These are phyloP conservation scores for Murina feae DNA, from an alignment of 2,113 vertebrate genomes.

Conservation along the genomic window DNA sequence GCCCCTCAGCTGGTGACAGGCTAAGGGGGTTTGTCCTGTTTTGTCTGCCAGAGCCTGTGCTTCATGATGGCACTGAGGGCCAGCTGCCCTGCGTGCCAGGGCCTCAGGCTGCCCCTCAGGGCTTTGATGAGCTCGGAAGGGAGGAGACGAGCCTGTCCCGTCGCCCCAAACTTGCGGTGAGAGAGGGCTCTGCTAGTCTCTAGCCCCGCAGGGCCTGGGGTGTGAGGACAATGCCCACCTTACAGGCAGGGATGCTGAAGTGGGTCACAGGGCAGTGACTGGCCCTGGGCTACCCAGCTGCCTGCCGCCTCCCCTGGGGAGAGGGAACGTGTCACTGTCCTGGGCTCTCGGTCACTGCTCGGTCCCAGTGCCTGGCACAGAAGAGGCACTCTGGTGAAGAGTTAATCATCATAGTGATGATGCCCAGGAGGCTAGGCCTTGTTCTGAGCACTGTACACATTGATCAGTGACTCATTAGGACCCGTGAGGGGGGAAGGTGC, in stretches of 20 bases:
- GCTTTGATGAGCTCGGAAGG: neutral
- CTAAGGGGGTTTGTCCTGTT: neutral
- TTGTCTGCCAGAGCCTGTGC: too few relatives aligned
- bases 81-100: neutral
- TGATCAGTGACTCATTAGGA: neutral
- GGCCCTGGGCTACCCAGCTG: neutral
- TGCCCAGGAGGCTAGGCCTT: neutral
- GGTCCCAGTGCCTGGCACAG: neutral
- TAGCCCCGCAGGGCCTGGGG: neutral
- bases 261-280: neutral
- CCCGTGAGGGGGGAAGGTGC: neutral
- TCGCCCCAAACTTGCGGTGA: neutral
- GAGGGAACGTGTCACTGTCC: neutral
- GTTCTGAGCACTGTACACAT: neutral
- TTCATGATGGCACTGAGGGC: too few relatives aligned
- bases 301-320: neutral
- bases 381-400: neutral
- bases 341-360: neutral
- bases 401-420: neutral
- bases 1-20: neutral
- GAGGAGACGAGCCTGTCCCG: neutral
- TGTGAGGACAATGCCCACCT: neutral
- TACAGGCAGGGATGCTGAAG: neutral
- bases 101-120: neutral
- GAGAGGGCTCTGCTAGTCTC: neutral